Evolutionary conservation across 1,140 invertebrate species (phyloP).

Genomic region (Tetragonula clypearis): DNA sequence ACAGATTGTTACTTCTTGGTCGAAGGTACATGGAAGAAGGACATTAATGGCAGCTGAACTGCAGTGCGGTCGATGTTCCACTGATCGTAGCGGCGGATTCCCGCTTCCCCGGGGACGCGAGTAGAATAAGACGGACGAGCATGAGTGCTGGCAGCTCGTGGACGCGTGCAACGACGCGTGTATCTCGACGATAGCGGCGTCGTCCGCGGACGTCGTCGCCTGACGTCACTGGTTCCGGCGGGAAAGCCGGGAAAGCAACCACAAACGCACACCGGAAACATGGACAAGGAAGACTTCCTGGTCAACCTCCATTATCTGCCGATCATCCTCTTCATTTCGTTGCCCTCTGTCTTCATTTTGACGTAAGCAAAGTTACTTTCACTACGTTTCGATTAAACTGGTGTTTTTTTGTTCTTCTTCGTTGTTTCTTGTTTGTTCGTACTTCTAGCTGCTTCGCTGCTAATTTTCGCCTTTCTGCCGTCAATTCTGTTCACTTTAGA

Average conservation of each 20-base stretch:
- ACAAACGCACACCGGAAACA: constrained; percentile 40
- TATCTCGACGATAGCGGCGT: constrained; percentile 41
- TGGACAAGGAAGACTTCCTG: constrained; percentile 66
- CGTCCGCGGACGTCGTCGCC: constrained; percentile 42
- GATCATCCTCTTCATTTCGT: constrained; percentile 82
- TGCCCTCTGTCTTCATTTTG: constrained; percentile 83
- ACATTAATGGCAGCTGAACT: constrained; percentile 46
- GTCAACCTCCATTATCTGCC: constrained; percentile 83
- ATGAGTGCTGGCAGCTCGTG: constrained; percentile 55
- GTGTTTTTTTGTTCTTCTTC: not conserved
- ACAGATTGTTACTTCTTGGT: not conserved
- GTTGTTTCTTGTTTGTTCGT: no score
- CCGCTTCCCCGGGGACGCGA: not conserved
- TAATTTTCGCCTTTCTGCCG: no score
- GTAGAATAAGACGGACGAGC: constrained; percentile 36
- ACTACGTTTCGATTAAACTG: not conserved
- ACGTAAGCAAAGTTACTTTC: not conserved
- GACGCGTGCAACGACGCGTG: constrained; percentile 53
- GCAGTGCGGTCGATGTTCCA: not conserved
- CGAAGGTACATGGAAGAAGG: not conserved
- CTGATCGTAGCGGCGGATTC: constrained; percentile 6
- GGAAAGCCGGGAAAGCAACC: constrained; percentile 18
- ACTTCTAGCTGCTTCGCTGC: no score
- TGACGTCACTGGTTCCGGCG: constrained; percentile 52
- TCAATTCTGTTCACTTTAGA: no score